phyloP scores from a whole-genome alignment of 1,140 invertebrate genomes.

The Ectropis grisescens region DNA sequence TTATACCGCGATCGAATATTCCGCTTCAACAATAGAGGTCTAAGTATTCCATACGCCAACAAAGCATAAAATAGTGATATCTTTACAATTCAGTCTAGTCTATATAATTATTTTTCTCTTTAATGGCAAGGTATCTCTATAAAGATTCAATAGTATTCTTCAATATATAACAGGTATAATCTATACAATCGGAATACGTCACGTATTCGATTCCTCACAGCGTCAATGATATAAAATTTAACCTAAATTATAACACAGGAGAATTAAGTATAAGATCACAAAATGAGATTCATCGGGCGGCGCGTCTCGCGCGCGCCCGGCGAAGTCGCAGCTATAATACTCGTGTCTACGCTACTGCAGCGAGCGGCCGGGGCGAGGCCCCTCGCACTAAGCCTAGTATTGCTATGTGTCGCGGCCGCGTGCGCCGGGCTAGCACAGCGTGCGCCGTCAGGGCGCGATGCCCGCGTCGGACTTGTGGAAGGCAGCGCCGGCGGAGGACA shows the following conservation, averaged over 20 bases:
- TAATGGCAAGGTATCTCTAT: conserved; percentile 69
- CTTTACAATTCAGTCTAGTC: conserved; percentile 68
- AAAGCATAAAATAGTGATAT: conserved; percentile 70
- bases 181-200: conserved; percentile 59
- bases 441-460: conserved; percentile 81
- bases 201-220: conserved; percentile 60
- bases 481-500: conserved; percentile 71
- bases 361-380: conserved; percentile 38
- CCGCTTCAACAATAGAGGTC: conserved; percentile 53
- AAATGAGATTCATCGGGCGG: conserved; percentile 68
- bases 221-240: conserved; percentile 70
- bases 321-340: conserved; percentile 62
- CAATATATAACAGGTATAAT: conserved; percentile 66
- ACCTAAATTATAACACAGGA: conserved; percentile 70
- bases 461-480: conserved; percentile 86
- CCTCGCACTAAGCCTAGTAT: conserved; percentile 65
- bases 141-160: conserved; percentile 66
- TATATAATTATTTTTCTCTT: conserved; percentile 63
- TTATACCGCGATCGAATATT: conserved; percentile 30
- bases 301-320: conserved; percentile 39
- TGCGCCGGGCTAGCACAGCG: conserved; percentile 68
- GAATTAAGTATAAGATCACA: conserved; percentile 71
- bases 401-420: conserved; percentile 56
- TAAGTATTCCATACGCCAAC: conserved; percentile 61
- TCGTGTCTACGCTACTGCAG: conserved; percentile 63